phyloP scores from a whole-genome alignment of 1,140 invertebrate species.

The Aphelinus certus region DNA sequence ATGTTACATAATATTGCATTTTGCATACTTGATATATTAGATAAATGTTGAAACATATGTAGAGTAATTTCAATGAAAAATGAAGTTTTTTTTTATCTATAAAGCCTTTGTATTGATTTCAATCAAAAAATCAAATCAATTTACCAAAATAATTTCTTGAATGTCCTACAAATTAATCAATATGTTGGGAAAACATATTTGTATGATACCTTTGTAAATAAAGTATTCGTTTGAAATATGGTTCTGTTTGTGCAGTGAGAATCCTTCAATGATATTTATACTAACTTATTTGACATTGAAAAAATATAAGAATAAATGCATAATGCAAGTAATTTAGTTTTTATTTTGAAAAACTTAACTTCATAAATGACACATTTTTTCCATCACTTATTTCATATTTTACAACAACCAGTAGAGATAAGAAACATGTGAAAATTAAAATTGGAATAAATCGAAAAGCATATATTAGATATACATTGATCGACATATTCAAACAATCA shows the following conservation, averaged over 20 bases:
- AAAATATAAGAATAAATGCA: not conserved
- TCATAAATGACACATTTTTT: too few species aligned
- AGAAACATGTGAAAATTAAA: too few species aligned
- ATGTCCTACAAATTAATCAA: slow-evolving; percentile 17
- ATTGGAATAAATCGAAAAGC: too few species aligned
- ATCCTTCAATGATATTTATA: slow-evolving; percentile 3
- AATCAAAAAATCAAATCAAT: too few species aligned
- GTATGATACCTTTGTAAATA: slow-evolving; percentile 32
- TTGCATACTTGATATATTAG: slow-evolving; percentile 20
- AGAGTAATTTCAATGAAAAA: slow-evolving; percentile 34
- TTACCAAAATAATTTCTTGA: not conserved
- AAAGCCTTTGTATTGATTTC: too few species aligned
- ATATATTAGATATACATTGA: too few species aligned
- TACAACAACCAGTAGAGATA: too few species aligned
- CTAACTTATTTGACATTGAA: not conserved
- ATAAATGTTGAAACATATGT: slow-evolving; percentile 46
- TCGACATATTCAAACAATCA: too few species aligned
- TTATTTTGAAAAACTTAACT: not conserved
- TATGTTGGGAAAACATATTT: slow-evolving; percentile 20
- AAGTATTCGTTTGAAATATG: slow-evolving; percentile 1
- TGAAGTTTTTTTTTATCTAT: not conserved
- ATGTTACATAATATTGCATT: slow-evolving; percentile 29
- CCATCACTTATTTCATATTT: too few species aligned
- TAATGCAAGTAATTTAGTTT: not conserved
- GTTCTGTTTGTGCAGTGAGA: too few species aligned